Percentiles rank a stretch among this genome's conserved stretches.
Conservation (phyloP, 2,888 invertebrate species). For the Sipha maydis region DNA sequence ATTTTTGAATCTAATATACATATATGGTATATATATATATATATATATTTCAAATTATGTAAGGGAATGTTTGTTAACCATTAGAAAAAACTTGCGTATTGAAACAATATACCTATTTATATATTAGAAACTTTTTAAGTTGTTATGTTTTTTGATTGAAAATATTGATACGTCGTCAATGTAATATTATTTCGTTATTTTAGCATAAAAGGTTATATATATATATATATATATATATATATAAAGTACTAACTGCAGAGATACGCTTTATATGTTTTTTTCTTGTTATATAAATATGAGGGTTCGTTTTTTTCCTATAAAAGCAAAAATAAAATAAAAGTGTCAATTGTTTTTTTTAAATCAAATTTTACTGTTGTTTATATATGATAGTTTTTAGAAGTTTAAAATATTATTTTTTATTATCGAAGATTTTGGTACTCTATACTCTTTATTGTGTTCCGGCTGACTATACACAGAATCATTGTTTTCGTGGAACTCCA, state of each 20-base stretch:
- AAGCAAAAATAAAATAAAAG: background rate
- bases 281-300: background rate
- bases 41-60: no score
- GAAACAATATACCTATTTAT: background rate
- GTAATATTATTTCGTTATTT: slow-evolving; percentile 4
- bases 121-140: background rate
- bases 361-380: background rate
- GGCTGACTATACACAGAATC: background rate
- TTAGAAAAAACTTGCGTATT: background rate
- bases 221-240: no score
- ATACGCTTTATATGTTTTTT: no score
- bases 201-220: no score
- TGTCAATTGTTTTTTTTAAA: background rate
- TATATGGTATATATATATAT: background rate
- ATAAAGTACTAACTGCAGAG: no score
- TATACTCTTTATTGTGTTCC: background rate
- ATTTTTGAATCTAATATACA: background rate
- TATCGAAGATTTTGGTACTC: background rate
- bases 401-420: slow-evolving; percentile 4
- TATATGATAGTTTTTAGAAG: background rate
- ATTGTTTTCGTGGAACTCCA: slow-evolving; percentile 42
- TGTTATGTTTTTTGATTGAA: background rate
- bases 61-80: background rate
- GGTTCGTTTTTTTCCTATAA: background rate
- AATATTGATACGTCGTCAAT: background rate